These are phyloP conservation scores for Zaprionus ghesquierei DNA, from an alignment of 1,140 invertebrate species.

Conservation along the genomic window DNA sequence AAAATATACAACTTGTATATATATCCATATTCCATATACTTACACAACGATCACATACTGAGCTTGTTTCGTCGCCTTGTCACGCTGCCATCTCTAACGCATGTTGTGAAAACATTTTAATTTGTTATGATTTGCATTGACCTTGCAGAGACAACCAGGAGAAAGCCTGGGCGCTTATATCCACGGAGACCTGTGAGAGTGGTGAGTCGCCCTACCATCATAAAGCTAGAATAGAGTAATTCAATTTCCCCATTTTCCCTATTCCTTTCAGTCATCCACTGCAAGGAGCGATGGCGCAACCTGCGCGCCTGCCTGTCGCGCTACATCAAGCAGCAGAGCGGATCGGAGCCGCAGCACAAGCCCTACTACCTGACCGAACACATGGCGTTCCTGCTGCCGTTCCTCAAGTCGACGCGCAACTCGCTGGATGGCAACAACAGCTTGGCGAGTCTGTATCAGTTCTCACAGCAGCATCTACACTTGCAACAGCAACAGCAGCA, in stretches of 20 bases:
- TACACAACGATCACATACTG: too few species aligned
- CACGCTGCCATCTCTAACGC: neutral
- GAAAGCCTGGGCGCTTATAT: conserved; percentile 77
- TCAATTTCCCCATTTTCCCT: too few species aligned
- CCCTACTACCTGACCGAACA: conserved; percentile 82
- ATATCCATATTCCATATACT: too few species aligned
- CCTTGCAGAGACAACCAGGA: conserved; percentile 76
- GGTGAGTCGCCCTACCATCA: conserved; percentile 38
- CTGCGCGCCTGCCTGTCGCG: conserved; percentile 78
- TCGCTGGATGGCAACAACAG: conserved; percentile 66
- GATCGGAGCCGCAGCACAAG: conserved; percentile 75
- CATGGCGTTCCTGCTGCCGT: conserved; percentile 80
- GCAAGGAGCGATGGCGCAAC: conserved; percentile 82
- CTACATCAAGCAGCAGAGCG: conserved; percentile 77
- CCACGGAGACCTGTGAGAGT: conserved; percentile 82
- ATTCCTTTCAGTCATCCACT: conserved; percentile 71
- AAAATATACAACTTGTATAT: too few species aligned
- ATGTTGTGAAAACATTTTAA: neutral
- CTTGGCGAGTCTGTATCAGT: conserved; percentile 60
- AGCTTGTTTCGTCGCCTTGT: too few species aligned
- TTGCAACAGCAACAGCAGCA: conserved; percentile 42
- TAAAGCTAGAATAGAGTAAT: too few species aligned
- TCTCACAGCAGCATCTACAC: conserved; percentile 65
- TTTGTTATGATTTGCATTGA: neutral
- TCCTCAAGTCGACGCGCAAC: conserved; percentile 73